Percentiles rank a stretch among this genome's conserved stretches.
Evolutionary conservation across 2,888 invertebrate genomes (phyloP).

Genomic region (Unio pictorum): DNA sequence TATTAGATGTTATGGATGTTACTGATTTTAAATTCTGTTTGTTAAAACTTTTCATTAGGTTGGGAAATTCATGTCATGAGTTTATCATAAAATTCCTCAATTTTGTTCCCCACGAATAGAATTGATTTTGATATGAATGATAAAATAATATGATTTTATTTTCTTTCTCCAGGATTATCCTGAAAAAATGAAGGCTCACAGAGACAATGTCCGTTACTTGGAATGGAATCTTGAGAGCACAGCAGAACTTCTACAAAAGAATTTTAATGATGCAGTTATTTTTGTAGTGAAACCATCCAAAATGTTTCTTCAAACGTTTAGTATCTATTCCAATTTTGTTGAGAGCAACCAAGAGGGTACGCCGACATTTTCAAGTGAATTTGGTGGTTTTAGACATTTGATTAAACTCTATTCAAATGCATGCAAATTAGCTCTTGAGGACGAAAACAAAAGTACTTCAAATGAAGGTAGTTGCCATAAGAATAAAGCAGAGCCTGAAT

Average conservation of each 20-base stretch:
- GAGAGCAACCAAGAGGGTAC: conserved; percentile 83
- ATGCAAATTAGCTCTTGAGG: background rate
- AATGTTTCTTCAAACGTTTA: conserved; percentile 87
- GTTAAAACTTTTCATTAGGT: too few relatives aligned
- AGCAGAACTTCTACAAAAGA: conserved; percentile 79
- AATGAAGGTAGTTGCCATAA: too few relatives aligned
- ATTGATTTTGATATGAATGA: too few relatives aligned
- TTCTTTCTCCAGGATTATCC: conserved; percentile 80
- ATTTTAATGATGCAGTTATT: conserved; percentile 77
- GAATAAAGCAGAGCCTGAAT: too few relatives aligned
- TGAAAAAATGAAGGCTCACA: conserved; percentile 85
- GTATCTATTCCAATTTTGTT: conserved; percentile 92
- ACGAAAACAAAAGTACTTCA: background rate
- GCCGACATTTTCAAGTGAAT: conserved; percentile 83
- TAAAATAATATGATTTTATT: too few relatives aligned
- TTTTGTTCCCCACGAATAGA: too few relatives aligned
- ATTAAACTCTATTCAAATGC: conserved; percentile 74
- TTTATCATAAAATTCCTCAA: too few relatives aligned
- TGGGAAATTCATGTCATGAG: too few relatives aligned
- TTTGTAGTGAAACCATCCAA: conserved; percentile 74
- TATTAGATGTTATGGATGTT: too few relatives aligned
- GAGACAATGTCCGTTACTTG: conserved; percentile 82
- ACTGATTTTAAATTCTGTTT: too few relatives aligned
- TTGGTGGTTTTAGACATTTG: conserved; percentile 83
- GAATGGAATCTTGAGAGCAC: conserved; percentile 88